Conservation (phyloP, 2,888 invertebrate species). For the Agrenia bidenticulata region DNA sequence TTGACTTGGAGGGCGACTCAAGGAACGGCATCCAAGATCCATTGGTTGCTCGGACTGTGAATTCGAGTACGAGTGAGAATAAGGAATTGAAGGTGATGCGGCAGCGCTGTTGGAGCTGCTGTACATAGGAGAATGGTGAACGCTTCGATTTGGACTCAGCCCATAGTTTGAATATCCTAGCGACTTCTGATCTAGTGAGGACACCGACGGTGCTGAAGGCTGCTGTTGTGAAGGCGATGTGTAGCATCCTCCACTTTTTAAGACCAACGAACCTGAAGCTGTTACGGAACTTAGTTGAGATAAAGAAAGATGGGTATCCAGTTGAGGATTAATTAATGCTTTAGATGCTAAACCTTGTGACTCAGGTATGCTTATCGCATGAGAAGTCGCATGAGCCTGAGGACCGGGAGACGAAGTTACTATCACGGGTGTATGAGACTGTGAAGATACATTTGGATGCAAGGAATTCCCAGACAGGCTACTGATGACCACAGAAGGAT, state of each 20-base stretch:
- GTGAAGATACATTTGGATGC: background rate
- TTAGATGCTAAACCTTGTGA: constrained; percentile 20
- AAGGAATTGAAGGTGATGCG: constrained; percentile 29
- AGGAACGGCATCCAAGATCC: constrained; percentile 44
- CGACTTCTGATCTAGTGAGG: constrained; percentile 22
- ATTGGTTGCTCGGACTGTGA: constrained; percentile 47
- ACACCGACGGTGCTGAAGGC: constrained; percentile 14
- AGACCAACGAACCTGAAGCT: background rate
- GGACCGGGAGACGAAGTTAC: constrained; percentile 44
- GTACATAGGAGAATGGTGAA: constrained; percentile 28
- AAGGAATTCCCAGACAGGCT: background rate
- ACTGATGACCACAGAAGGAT: background rate
- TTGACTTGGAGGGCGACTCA: constrained; percentile 53
- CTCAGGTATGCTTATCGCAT: constrained; percentile 26
- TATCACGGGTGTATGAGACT: constrained; percentile 37
- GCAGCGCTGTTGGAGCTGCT: constrained; percentile 24
- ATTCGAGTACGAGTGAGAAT: constrained; percentile 19
- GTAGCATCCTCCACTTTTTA: constrained; percentile 7
- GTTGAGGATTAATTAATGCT: constrained; percentile 21
- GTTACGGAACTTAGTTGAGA: background rate
- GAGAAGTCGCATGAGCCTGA: constrained; percentile 34
- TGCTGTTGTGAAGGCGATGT: constrained; percentile 18
- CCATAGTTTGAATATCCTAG: constrained; percentile 32
- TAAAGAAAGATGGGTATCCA: constrained; percentile 13
- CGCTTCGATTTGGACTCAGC: constrained; percentile 29